Conservation (phyloP, 2,113 vertebrate species). For the Tragelaphus imberbis region DNA sequence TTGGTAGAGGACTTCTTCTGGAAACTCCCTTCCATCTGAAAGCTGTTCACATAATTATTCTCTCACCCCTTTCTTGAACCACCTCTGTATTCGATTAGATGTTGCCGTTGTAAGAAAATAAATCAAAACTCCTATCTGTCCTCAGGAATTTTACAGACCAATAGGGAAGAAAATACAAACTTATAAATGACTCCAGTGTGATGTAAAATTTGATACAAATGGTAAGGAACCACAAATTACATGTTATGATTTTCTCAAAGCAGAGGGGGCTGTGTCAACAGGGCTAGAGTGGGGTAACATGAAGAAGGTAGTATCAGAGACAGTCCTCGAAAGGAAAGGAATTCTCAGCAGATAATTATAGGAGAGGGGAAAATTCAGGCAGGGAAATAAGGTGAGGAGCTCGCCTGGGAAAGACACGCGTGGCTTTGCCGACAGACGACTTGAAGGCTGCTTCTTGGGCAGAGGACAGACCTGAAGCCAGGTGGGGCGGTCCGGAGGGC, state of each 20-base stretch:
- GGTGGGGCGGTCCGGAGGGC: not conserved
- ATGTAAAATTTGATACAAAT: not conserved
- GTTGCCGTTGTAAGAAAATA: not conserved
- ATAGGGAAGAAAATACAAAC: not conserved
- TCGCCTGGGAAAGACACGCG: too few species aligned
- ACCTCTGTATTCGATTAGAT: not conserved
- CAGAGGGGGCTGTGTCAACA: too few species aligned
- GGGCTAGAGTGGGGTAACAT: rapidly evolving
- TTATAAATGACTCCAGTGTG: not conserved
- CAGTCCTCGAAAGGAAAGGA: not conserved
- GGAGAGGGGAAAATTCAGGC: not conserved
- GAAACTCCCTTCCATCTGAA: not conserved
- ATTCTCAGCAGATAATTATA: not conserved
- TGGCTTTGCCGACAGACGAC: rapidly evolving
- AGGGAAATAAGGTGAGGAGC: not conserved
- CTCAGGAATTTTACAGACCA: not conserved
- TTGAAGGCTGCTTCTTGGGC: not conserved
- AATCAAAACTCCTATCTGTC: not conserved
- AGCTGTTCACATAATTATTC: not conserved
- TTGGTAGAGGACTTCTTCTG: not conserved
- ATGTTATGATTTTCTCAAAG: not conserved
- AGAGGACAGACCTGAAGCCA: not conserved
- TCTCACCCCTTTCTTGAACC: not conserved
- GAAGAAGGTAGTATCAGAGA: not conserved
- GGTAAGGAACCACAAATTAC: not conserved